These are phyloP conservation scores for Acrobasis repandana DNA, from an alignment of 2,888 invertebrate species.

Conservation along the genomic window DNA sequence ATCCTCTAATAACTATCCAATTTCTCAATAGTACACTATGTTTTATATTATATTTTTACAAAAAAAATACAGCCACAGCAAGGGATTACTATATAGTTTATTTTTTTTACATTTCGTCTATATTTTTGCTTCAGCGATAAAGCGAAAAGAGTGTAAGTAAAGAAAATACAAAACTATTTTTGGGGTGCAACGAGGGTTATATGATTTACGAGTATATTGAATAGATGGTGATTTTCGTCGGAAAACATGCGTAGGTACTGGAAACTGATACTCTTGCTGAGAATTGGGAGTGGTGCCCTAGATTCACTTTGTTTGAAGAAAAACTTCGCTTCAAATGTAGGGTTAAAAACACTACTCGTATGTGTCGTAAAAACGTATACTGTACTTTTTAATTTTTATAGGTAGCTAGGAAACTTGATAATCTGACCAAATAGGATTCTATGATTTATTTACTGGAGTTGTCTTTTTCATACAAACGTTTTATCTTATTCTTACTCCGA, in stretches of 20 bases:
- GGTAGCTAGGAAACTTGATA: too few species aligned
- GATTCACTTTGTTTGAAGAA: constrained; percentile 3
- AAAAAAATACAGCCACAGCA: too few species aligned
- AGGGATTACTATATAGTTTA: not conserved
- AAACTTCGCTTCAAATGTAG: constrained; percentile 3
- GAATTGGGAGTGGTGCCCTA: not conserved
- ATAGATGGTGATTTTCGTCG: not conserved
- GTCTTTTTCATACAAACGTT: too few species aligned
- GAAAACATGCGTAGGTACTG: not conserved
- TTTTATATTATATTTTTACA: not conserved
- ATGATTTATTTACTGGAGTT: too few species aligned
- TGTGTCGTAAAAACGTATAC: too few species aligned
- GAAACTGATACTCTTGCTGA: constrained; percentile 2
- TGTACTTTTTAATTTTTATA: too few species aligned
- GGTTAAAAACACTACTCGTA: not conserved
- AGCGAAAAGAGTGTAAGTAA: not conserved
- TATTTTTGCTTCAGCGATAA: not conserved
- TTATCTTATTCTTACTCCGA: too few species aligned
- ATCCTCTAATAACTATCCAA: not conserved
- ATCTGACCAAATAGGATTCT: too few species aligned
- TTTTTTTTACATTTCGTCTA: not conserved
- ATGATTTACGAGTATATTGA: not conserved
- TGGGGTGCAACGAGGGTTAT: not conserved
- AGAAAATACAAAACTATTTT: not conserved
- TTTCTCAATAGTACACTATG: not conserved